Percentiles rank a stretch among this genome's conserved stretches.
phyloP scores from a whole-genome alignment of 1,140 invertebrate species.

The Trichoplusia ni region DNA sequence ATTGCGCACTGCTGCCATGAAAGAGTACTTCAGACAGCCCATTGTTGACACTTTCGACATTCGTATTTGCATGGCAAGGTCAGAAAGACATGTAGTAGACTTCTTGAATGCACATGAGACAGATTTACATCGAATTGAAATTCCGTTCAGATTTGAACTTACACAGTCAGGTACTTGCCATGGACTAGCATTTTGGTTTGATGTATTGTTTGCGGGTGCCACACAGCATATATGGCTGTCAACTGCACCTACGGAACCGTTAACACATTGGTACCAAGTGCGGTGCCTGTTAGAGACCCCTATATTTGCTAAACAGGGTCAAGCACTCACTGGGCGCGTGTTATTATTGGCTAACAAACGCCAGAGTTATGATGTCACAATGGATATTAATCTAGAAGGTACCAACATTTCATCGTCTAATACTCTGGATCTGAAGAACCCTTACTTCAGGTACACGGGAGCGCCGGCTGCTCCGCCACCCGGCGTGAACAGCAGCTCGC shows the following conservation, averaged over 20 bases:
- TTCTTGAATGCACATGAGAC: constrained; percentile 96
- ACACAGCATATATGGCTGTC: constrained; percentile 97
- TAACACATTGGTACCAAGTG: constrained; percentile 99
- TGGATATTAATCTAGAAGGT: constrained; percentile 95
- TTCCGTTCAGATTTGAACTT: constrained; percentile 96
- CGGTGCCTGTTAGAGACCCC: constrained; percentile 97
- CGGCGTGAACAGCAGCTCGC: constrained; percentile 93
- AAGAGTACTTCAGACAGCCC: constrained; percentile 99
- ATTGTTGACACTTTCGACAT: constrained; percentile 99
- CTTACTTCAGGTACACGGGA: constrained; percentile 97
- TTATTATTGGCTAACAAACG: constrained; percentile 96
- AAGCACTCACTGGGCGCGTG: constrained; percentile 93
- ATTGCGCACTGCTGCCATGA: constrained; percentile 93
- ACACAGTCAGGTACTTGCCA: constrained; percentile 97
- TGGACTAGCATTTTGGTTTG: constrained; percentile 99
- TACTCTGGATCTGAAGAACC: constrained; percentile 98
- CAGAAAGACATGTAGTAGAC: constrained; percentile 96
- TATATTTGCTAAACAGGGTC: constrained; percentile 96
- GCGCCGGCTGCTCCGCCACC: constrained; percentile 94
- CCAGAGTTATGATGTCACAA: constrained; percentile 99
- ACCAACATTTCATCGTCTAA: constrained; percentile 92
- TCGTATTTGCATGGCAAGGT: constrained; percentile 97
- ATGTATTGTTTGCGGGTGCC: constrained; percentile 98
- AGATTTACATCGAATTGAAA: constrained; percentile 97
- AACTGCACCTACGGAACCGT: constrained; percentile 98